phyloP scores from a whole-genome alignment of 2,797 vertebrate species.

The Valencia hispanica region DNA sequence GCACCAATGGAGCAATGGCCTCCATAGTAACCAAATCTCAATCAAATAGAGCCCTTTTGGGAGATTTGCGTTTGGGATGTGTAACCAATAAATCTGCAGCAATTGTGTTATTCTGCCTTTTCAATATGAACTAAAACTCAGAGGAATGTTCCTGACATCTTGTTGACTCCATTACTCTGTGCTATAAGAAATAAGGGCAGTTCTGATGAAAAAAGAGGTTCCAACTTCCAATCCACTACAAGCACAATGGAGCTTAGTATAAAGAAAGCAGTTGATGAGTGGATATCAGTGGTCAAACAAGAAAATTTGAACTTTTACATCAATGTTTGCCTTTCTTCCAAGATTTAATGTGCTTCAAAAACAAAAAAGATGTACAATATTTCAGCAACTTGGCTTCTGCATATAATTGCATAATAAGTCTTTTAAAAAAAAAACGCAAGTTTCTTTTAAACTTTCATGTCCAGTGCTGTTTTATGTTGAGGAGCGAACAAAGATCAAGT shows the following conservation, averaged over 20 bases:
- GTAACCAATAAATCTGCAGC: neutral
- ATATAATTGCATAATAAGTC: neutral
- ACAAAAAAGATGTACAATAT: neutral
- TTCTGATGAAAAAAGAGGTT: neutral
- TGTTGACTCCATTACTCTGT: neutral
- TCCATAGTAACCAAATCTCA: neutral
- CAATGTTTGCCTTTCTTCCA: neutral
- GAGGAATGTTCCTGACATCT: neutral
- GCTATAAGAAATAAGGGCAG: neutral
- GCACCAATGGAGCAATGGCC: neutral
- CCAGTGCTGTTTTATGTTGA: conserved; percentile 4
- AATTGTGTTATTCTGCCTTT: neutral
- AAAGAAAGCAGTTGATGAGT: neutral
- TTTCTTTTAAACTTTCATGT: conserved; percentile 1
- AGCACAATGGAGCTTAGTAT: neutral
- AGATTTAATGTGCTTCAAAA: neutral
- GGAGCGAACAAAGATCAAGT: conserved; percentile 8
- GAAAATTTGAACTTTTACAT: neutral
- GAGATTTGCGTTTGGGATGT: neutral
- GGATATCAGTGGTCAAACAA: neutral
- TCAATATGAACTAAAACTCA: neutral
- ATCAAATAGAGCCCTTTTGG: neutral
- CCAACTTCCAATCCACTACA: neutral
- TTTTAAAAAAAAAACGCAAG: neutral
- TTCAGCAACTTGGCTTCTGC: neutral